Evolutionary conservation across 1,140 invertebrate genomes (phyloP).

Genomic region (Lysiphlebus fabarum): DNA sequence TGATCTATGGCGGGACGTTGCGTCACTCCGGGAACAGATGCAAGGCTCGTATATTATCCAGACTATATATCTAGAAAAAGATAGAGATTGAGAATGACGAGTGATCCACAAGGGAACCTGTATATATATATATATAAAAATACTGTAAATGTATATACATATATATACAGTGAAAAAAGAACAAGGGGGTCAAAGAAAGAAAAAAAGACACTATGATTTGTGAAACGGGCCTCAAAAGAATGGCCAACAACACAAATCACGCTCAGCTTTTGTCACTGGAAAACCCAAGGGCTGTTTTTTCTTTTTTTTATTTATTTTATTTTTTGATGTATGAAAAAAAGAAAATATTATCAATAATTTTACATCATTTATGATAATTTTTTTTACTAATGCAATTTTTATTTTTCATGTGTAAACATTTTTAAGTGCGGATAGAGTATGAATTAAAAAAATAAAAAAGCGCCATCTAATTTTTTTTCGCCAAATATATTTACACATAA

Average conservation of each 20-base stretch:
- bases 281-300: slow-evolving; percentile 21
- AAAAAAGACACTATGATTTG: slow-evolving; percentile 1
- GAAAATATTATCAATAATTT: too few relatives aligned
- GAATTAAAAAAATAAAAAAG: too few relatives aligned
- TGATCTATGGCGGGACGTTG: slow-evolving; percentile 53
- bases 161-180: background rate
- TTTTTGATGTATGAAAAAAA: too few relatives aligned
- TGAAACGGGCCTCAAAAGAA: slow-evolving; percentile 38
- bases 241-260: slow-evolving; percentile 53
- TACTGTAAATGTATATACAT: too few relatives aligned
- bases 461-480: too few relatives aligned
- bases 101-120: too few relatives aligned
- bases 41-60: slow-evolving; percentile 56
- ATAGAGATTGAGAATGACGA: slow-evolving; percentile 23
- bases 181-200: slow-evolving; percentile 23
- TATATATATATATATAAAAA: background rate
- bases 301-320: background rate
- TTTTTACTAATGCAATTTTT: too few relatives aligned
- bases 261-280: slow-evolving; percentile 42
- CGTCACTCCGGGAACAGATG: slow-evolving; percentile 56
- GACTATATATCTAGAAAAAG: slow-evolving; percentile 43
- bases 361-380: too few relatives aligned
- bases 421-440: too few relatives aligned
- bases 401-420: too few relatives aligned
- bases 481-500: too few relatives aligned